Evolutionary conservation across 2,797 vertebrate genomes (phyloP), one percentile per base, ranked within the genome.

Genomic region (Sandelia bainsii): DNA sequence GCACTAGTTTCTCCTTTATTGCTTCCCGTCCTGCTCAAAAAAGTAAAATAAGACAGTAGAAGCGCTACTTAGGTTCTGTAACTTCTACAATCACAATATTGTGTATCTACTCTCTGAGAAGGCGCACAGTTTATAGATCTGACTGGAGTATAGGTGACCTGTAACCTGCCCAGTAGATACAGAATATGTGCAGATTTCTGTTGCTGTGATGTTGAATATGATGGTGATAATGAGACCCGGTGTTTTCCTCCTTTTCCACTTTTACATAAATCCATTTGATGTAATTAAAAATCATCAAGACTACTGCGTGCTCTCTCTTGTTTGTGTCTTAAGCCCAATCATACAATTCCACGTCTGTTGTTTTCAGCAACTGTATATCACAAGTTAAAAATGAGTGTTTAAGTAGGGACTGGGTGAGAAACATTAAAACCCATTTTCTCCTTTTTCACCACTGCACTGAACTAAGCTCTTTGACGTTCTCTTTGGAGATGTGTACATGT

Each of bases 201-300:
- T 79, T 68, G 50, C 63, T 82, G 75, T 89, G 42, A 46, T 46
- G 79, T 83, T 82, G 77, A 87, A 83, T 76, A 81, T 87, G 79
- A 82, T 86, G 81, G 62, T 80, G 77, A 51, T 59, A 59, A 82
- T 62, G 79, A 87, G 70, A 89, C 76, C 83, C 83, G 67, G 71
- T 90, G 91, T 90, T 89, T 87, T 80, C 72, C 81, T 87, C 83
- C 71, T 93, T 93, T 95, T 93, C 81, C 91, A 93, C 88, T 93
- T 94, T 94, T 94, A 86, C 93, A 94, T 93, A 84, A 94, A 93
- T 81, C 82, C 89, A 91, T 93, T 90, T 94, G 87, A 91, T 93
- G 92, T 92, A 83, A 94, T 90, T 91, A 93, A 93, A 86, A 88
- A 71, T 77, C 62, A 82, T 87, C 69, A 81, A 86, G 75, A 69